These are phyloP conservation scores for Oreochromis mossambicus DNA, from an alignment of 2,797 vertebrate genomes.

Conservation along the genomic window DNA sequence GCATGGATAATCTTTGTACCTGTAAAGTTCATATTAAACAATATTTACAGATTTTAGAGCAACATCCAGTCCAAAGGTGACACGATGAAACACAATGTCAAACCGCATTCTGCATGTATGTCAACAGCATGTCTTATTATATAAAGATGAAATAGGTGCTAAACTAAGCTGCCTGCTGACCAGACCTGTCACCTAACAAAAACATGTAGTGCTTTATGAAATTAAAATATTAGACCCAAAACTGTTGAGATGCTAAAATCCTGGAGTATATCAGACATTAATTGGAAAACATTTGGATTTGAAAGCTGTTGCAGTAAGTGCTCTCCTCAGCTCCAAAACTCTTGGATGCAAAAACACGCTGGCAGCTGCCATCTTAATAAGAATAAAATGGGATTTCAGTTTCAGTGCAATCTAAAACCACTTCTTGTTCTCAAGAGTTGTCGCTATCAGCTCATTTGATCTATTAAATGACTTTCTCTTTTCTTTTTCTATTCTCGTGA, in stretches of 20 bases:
- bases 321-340: not conserved
- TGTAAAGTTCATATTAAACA: not conserved
- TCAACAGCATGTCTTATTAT: accelerated
- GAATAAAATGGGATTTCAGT: not conserved
- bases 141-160: not conserved
- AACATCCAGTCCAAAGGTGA: not conserved
- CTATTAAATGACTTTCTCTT: not conserved
- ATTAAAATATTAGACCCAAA: not conserved
- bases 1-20: not conserved
- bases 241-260: not conserved
- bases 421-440: not conserved
- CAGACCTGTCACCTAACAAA: not conserved
- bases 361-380: not conserved
- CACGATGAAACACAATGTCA: not conserved
- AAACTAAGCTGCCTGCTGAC: not conserved
- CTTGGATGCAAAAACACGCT: not conserved
- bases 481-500: not conserved
- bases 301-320: not conserved
- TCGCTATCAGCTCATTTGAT: not conserved
- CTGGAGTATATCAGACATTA: not conserved
- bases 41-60: not conserved
- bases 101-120: not conserved
- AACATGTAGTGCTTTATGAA: not conserved
- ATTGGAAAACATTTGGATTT: not conserved
- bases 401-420: not conserved